Base-by-base conservation (phyloP, 2,888 invertebrate genomes). In the Cheiracanthium punctorium region DNA sequence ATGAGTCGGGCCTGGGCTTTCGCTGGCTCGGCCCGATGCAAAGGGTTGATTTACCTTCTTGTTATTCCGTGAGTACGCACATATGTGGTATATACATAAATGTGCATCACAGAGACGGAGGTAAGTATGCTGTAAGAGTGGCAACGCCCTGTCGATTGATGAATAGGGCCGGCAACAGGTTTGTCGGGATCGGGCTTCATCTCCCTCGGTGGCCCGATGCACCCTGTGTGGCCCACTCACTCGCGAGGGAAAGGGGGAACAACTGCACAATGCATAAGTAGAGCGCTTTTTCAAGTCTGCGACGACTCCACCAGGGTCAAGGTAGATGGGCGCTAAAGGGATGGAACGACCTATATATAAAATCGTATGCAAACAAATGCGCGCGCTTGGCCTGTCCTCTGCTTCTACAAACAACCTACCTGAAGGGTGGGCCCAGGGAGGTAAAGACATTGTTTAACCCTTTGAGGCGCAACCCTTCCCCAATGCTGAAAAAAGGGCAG, bases 71-170 rank as follows among this genome's bases (percentile, higher is more conserved):
- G 58, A 58, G 58, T 24, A 4, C 10, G 10, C 24, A 58, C 24
- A 24, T 24, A 58, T 58, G 24, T 58, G 24, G 5, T n/a, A n/a
- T n/a, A n/a, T n/a, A n/a, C n/a, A n/a, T n/a, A n/a, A n/a, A n/a
- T n/a, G n/a, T n/a, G n/a, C n/a, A n/a, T n/a, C n/a, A n/a, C n/a
- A n/a, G n/a, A n/a, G n/a, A n/a, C n/a, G 24, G 58, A 5, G 20
- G 58, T 58, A 17, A 17, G 24, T 24, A 17, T 58, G 24, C 58
- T 58, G 20, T 17, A 24, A 58, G 20, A 58, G 24, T 58, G 82
- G 76, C 82, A 82, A 82, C 82, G 82, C 77, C 84, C 77, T 73
- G 76, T 67, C 84, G 79, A 84, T 79, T 84, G 84, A 84, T 84
- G 84, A 84, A 84, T 84, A 76, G 52, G 79, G 79, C 74, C 73